phyloP scores from a whole-genome alignment of 1,140 invertebrate genomes.

The Listronotus bonariensis region DNA sequence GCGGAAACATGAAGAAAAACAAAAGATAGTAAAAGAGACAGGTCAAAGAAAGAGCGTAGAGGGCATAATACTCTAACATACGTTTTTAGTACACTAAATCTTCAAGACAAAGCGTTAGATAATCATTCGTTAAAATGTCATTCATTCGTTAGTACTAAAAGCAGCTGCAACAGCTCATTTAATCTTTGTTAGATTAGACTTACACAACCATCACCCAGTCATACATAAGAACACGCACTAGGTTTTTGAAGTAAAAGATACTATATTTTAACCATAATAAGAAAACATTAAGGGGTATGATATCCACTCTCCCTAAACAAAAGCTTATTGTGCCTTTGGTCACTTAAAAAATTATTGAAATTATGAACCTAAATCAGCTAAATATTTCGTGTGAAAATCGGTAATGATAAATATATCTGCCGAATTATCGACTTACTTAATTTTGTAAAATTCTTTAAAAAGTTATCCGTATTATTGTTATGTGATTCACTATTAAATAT shows the following conservation, averaged over 20 bases:
- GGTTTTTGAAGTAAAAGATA: constrained; percentile 8
- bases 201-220: constrained; percentile 13
- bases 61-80: constrained; percentile 32
- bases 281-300: no score
- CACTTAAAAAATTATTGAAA: no score
- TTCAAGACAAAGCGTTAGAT: constrained; percentile 6
- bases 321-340: no score
- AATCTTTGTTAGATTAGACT: constrained; percentile 1
- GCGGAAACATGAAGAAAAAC: constrained; percentile 10
- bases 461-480: no score
- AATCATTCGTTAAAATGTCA: constrained; percentile 13
- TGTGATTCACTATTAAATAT: no score
- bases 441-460: no score
- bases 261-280: constrained; percentile 9
- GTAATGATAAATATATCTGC: no score
- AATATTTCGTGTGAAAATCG: no score
- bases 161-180: no score
- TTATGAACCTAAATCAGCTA: no score
- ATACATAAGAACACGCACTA: constrained; percentile 12
- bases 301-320: no score
- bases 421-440: no score
- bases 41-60: constrained; percentile 25
- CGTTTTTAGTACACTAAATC: constrained; percentile 18
- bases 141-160: constrained; percentile 22
- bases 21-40: constrained; percentile 34